A percentile compares a stretch with the other conserved stretches of the same genome.
These are phyloP conservation scores for Nymphalis io DNA, from an alignment of 1,140 invertebrate species.

Conservation along the genomic window DNA sequence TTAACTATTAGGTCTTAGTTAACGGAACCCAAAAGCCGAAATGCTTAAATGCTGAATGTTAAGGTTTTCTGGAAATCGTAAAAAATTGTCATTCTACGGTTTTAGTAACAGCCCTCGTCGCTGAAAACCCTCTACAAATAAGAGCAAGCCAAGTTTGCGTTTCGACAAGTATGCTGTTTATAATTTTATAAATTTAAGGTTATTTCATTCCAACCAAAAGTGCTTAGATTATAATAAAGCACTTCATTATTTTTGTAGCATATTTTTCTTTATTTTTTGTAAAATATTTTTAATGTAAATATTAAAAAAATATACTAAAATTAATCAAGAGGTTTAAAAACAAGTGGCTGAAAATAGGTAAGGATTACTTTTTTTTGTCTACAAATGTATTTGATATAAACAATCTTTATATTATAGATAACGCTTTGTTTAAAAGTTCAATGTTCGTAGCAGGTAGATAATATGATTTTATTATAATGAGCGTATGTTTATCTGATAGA, in stretches of 20 bases:
- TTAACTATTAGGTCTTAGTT: background rate
- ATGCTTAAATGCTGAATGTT: slow-evolving; percentile 18
- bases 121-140: slow-evolving; percentile 21
- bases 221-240: slow-evolving; percentile 3
- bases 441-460: too few relatives aligned
- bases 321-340: too few relatives aligned
- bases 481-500: too few relatives aligned
- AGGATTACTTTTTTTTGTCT: too few relatives aligned
- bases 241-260: background rate
- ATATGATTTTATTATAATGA: too few relatives aligned
- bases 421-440: too few relatives aligned
- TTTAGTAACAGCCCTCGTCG: slow-evolving; percentile 22
- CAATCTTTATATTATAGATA: too few relatives aligned
- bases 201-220: slow-evolving; percentile 13
- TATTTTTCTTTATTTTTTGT: background rate
- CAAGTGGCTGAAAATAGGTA: too few relatives aligned
- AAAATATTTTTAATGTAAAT: background rate
- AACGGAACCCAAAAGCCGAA: background rate
- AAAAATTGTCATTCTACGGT: slow-evolving; percentile 25
- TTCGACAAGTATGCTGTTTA: slow-evolving; percentile 24
- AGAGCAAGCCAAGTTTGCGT: slow-evolving; percentile 17
- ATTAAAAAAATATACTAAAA: background rate
- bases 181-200: slow-evolving; percentile 17
- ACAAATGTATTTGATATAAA: too few relatives aligned
- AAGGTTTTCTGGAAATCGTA: slow-evolving; percentile 20